A percentile compares a stretch with the other conserved stretches of the same genome.
Evolutionary conservation across 35 echinoderm and acorn worm species (phyloP).

Genomic region (Heliocidaris erythrogramma): DNA sequence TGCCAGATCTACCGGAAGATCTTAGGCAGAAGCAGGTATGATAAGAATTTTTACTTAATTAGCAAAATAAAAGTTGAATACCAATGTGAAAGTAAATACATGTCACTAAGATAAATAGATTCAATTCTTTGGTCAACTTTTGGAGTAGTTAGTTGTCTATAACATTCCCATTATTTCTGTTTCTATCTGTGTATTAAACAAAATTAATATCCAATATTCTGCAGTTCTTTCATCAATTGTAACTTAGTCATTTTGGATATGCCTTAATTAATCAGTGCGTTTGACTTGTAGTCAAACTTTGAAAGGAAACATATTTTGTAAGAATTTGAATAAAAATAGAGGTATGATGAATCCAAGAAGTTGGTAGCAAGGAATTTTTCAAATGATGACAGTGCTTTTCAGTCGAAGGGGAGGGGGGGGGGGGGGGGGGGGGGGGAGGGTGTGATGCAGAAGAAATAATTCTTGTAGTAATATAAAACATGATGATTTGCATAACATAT

Average conservation of each 20-base stretch:
- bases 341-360: neutral
- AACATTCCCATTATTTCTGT: no score
- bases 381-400: neutral
- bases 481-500: no score
- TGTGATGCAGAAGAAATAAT: neutral
- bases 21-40: conserved; percentile 86
- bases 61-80: neutral
- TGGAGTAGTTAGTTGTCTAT: no score
- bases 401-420: no score
- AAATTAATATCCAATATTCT: no score
- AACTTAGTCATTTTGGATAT: no score
- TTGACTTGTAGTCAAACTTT: neutral
- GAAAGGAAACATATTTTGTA: neutral
- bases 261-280: neutral
- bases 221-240: no score
- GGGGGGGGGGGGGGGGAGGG: no score
- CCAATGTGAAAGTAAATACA: neutral
- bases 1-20: conserved; percentile 86
- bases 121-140: no score
- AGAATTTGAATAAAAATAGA: neutral
- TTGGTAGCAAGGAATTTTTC: neutral
- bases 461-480: no score
- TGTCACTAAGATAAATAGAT: neutral
- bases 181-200: no score
- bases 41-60: neutral